These are phyloP conservation scores for Clunio marinus DNA, from an alignment of 2,888 invertebrate genomes.

Conservation along the genomic window DNA sequence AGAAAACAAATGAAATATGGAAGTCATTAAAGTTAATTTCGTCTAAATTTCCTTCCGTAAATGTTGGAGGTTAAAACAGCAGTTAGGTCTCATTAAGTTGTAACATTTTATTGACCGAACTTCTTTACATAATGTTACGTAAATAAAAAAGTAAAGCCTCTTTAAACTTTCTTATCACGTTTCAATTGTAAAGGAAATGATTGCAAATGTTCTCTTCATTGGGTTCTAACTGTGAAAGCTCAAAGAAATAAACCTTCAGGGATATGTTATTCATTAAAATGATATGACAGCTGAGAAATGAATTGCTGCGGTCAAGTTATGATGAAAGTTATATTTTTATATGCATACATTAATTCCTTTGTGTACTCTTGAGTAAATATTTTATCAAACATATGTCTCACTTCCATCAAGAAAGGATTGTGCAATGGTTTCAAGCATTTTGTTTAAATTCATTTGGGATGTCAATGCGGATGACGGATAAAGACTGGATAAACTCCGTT, in stretches of 20 bases:
- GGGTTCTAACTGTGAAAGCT: too few relatives aligned
- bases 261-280: background rate
- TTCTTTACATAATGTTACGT: too few relatives aligned
- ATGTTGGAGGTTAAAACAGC: background rate
- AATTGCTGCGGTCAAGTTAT: background rate
- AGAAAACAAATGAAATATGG: background rate
- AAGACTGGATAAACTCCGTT: too few relatives aligned
- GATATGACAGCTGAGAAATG: background rate
- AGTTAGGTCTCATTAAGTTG: too few relatives aligned
- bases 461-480: background rate
- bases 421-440: constrained; percentile 19
- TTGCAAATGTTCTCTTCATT: too few relatives aligned
- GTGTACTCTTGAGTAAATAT: constrained; percentile 5
- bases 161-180: too few relatives aligned
- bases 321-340: background rate
- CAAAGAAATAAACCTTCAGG: too few relatives aligned
- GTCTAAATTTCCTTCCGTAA: background rate
- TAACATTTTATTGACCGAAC: too few relatives aligned
- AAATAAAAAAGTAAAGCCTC: too few relatives aligned
- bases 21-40: background rate
- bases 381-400: constrained; percentile 7
- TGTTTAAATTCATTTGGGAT: too few relatives aligned
- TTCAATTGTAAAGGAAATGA: too few relatives aligned
- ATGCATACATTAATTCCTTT: background rate
- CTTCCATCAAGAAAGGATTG: background rate